Conservation (phyloP, 2,113 vertebrate genomes). For the Amazona vittata region DNA sequence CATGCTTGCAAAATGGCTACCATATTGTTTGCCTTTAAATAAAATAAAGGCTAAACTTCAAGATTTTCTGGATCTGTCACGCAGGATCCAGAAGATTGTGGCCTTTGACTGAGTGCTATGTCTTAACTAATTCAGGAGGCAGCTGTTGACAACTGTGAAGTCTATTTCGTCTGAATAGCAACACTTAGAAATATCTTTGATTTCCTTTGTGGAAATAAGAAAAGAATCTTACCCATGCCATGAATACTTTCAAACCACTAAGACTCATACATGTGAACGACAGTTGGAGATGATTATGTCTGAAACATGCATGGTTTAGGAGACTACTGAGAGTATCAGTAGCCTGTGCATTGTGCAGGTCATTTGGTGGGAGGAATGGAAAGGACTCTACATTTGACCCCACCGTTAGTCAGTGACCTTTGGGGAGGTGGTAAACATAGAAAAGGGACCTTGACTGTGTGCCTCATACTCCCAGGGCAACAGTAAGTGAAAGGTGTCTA, state of each 20-base stretch:
- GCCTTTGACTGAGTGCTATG: constrained; percentile 18
- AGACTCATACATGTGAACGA: neutral
- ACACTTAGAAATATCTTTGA: constrained; percentile 29
- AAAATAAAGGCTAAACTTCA: neutral
- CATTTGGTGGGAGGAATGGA: neutral
- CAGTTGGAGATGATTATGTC: neutral
- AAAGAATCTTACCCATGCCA: constrained; percentile 8
- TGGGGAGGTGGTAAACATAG: neutral
- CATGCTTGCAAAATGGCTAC: constrained; percentile 39
- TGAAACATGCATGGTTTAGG: neutral
- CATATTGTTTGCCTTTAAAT: constrained; percentile 24
- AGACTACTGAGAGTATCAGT: constrained; percentile 8
- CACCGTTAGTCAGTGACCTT: rapidly evolving
- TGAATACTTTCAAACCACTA: constrained; percentile 46
- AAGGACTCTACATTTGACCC: neutral
- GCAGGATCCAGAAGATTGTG: neutral
- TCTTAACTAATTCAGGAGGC: constrained; percentile 17
- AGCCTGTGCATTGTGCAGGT: neutral
- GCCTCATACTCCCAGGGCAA: rapidly evolving
- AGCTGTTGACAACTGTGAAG: constrained; percentile 42
- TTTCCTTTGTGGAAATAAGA: constrained; percentile 44
- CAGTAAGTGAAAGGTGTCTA: neutral
- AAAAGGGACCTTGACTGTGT: rapidly evolving
- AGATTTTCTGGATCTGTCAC: neutral
- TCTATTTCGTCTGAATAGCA: neutral